Conservation (phyloP, 2,888 invertebrate species). For the Desoria tigrina region DNA sequence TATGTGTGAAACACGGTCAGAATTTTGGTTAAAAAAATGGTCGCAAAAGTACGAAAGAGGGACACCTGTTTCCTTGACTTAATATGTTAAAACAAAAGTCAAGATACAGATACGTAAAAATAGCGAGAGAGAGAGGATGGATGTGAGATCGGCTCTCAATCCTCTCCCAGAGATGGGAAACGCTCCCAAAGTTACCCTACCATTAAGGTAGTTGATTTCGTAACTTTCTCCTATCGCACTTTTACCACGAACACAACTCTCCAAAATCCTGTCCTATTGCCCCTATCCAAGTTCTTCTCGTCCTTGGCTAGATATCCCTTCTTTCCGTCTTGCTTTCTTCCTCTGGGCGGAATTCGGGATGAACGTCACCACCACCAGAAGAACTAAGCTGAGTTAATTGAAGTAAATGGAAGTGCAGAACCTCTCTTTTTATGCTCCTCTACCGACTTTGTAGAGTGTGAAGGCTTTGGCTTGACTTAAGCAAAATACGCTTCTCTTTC, state of each 20-base stretch:
- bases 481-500: no score
- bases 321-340: neutral
- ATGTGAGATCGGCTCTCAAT: neutral
- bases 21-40: no score
- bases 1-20: no score
- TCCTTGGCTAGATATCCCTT: neutral
- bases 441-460: neutral
- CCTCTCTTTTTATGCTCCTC: neutral
- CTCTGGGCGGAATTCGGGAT: neutral
- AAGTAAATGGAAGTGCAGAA: slow-evolving; percentile 12
- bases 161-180: no score
- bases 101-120: neutral
- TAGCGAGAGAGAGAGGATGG: neutral
- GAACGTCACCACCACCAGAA: neutral
- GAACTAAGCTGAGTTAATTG: slow-evolving; percentile 2
- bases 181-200: no score
- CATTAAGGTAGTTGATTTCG: no score
- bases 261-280: no score
- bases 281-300: neutral
- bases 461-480: no score
- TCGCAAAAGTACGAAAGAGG: no score
- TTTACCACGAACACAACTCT: no score
- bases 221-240: no score
- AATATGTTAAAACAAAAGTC: neutral
- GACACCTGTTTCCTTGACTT: no score